Evolutionary conservation across 2,797 vertebrate genomes (phyloP), one percentile per base, ranked within the genome.

Genomic region (Siniperca scherzeri): DNA sequence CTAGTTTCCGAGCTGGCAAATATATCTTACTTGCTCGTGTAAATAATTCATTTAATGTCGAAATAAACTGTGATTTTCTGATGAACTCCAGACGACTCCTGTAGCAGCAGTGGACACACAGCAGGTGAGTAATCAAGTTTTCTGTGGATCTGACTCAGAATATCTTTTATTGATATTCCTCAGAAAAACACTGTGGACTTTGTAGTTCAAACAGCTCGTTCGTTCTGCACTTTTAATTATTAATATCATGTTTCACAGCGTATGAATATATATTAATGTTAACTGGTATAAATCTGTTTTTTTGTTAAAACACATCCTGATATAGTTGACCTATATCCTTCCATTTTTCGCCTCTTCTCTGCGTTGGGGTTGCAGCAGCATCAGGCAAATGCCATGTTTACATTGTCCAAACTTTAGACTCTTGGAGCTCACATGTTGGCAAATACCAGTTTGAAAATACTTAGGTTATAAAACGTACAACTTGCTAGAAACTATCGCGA

Each of bases 201-300:
- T 74, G 61, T 56, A 38, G 16, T 59, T 70, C 59, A 60, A 67
- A 72, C 62, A 44, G 36, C 11, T 71, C 27, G 3, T 27, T 79
- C 30, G 16, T 48, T 27, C 59, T 10, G 16, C 57, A 1, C 5
- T 22, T 42, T 74, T 55, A 67, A 75, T 75, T 14, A 62, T 62
- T 62, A 16, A 70, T 22, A 27, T 64, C 10, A 13, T 53, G n/a
- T 80, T 71, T 50, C 42, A 17, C 5, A 30, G 52, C 36, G 12
- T 55, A 5, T 22, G 16, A 53, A 42, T 44, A 14, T 4, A 19
- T 42, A 27, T 74, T 36, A 27, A 53, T 22, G n/a, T 30, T 55
- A 74, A 44, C 46, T 40, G 46, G 4, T 25, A 9, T 27, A 70
- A 14, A n/a, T 30, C 30, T 30, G 36, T 19, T 60, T 19, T 2